Evolutionary conservation across 92 coral and sea anemone genomes (phyloP).

Genomic region (Meandrina meandrites): DNA sequence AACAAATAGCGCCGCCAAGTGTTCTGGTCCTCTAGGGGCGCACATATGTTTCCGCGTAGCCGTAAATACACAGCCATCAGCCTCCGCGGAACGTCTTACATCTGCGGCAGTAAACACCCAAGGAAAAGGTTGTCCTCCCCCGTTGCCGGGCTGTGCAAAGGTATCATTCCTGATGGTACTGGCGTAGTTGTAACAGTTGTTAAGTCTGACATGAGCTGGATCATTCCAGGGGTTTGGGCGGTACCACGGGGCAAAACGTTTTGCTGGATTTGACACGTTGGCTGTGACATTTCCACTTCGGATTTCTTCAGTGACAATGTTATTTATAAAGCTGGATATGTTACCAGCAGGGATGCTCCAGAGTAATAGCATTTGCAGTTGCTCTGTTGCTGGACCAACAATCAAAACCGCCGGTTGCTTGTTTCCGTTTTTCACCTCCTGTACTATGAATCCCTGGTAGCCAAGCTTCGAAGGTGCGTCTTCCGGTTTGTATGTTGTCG

Average conservation of each 20-base stretch:
- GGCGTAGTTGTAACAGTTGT: conserved; percentile 11
- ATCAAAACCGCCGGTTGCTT: not conserved
- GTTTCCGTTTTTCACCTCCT: not conserved
- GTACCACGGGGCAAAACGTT: not conserved
- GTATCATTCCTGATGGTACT: not conserved
- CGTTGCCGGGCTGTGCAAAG: conserved; percentile 1
- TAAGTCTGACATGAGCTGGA: not conserved
- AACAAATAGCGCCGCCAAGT: not conserved
- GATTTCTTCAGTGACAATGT: not conserved
- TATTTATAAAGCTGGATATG: not conserved
- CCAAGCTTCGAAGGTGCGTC: not conserved
- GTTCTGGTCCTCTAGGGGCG: not conserved
- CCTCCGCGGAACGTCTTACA: not conserved
- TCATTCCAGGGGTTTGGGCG: not conserved
- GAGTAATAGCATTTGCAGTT: not conserved
- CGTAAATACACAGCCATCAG: not conserved
- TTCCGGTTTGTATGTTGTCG: not conserved
- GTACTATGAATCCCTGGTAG: not conserved
- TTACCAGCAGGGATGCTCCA: not conserved
- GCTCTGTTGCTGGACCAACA: not conserved
- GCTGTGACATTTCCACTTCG: not conserved
- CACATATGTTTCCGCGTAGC: not conserved
- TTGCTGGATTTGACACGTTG: not conserved
- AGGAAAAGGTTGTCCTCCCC: not conserved
- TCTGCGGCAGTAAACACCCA: not conserved